phyloP scores from a whole-genome alignment of 2,113 vertebrate species.

The Cheilinus undulatus region DNA sequence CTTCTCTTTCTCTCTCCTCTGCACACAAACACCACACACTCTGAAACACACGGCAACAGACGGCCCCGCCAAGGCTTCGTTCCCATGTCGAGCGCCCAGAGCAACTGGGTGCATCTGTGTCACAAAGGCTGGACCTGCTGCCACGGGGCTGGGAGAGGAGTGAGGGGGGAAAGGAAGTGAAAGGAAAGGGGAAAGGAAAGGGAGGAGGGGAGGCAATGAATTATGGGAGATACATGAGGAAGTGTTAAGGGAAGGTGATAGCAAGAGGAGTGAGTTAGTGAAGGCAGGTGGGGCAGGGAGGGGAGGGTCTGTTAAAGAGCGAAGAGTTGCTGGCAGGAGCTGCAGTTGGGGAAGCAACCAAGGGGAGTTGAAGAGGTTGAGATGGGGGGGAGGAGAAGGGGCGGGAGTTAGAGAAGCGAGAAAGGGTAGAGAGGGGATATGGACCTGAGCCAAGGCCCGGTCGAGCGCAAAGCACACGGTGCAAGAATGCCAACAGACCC shows the following conservation, averaged over 20 bases:
- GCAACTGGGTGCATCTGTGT: conserved; percentile 75
- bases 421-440: conserved; percentile 74
- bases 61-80: conserved; percentile 69
- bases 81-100: conserved; percentile 68
- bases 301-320: conserved; percentile 55
- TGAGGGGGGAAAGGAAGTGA: conserved; percentile 39
- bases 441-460: conserved; percentile 74
- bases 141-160: conserved; percentile 64
- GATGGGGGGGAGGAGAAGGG: conserved; percentile 41
- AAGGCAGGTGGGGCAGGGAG: conserved; percentile 55
- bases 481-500: conserved; percentile 74
- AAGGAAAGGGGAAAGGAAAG: background rate
- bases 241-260: conserved; percentile 62
- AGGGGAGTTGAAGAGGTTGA: conserved; percentile 21
- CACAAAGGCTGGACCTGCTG: conserved; percentile 80
- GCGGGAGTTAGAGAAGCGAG: conserved; percentile 65
- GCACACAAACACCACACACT: conserved; percentile 30
- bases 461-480: conserved; percentile 76
- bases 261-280: conserved; percentile 34
- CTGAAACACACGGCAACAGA: conserved; percentile 65
- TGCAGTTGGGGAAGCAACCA: conserved; percentile 27
- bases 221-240: conserved; percentile 46
- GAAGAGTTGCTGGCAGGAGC: too few relatives aligned
- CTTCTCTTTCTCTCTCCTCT: conserved; percentile 6
- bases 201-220: conserved; percentile 16